Percentiles rank a stretch among this genome's conserved stretches.
Evolutionary conservation across 92 coral and sea anemone species (phyloP).

Genomic region (Diadumene lineata): DNA sequence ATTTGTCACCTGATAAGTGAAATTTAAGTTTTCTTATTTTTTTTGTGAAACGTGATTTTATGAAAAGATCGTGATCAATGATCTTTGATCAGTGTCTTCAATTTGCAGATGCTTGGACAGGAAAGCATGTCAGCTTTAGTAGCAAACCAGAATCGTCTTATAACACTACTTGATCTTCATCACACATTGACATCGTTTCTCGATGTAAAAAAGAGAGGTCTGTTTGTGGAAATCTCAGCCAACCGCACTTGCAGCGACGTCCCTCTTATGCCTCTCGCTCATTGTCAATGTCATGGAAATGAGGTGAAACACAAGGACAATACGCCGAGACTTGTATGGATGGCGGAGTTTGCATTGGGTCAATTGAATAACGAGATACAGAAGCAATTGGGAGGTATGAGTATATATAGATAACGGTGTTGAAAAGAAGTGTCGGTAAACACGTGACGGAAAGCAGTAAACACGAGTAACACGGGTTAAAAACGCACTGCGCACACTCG

Average conservation of each 20-base stretch:
- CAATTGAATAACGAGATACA: constrained; percentile 61
- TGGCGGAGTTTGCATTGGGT: constrained; percentile 78
- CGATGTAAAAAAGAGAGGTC: constrained; percentile 46
- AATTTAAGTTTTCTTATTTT: too few relatives aligned
- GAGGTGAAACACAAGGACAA: constrained; percentile 41
- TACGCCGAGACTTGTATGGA: constrained; percentile 52
- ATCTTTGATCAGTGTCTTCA: too few relatives aligned
- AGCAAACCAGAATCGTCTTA: constrained; percentile 53
- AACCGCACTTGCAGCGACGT: constrained; percentile 74
- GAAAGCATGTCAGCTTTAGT: constrained; percentile 42
- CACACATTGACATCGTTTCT: constrained; percentile 43
- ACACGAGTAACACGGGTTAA: neutral
- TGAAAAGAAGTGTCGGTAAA: neutral
- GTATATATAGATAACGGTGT: neutral
- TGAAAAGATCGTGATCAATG: too few relatives aligned
- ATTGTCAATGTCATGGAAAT: constrained; percentile 71
- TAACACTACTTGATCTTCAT: constrained; percentile 61
- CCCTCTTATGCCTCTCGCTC: constrained; percentile 65
- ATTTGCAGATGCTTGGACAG: constrained; percentile 41
- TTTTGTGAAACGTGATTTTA: too few relatives aligned
- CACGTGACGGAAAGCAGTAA: neutral
- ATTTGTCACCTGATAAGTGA: too few relatives aligned
- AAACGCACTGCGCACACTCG: too few relatives aligned
- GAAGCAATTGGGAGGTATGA: constrained; percentile 62
- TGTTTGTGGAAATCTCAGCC: constrained; percentile 64